Conservation (phyloP, 1,140 invertebrate species). For the Aphis gossypii region DNA sequence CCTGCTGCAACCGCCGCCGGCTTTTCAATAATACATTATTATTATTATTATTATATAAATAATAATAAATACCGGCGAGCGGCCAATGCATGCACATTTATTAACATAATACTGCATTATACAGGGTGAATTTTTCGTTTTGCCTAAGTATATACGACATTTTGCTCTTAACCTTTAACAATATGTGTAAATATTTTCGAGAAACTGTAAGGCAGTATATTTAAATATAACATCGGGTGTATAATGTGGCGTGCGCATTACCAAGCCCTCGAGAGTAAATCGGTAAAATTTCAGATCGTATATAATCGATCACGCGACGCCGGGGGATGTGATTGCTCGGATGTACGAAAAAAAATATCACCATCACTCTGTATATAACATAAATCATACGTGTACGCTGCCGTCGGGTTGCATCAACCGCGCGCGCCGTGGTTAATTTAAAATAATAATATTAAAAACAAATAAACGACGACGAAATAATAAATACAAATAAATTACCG, state of each 20-base stretch:
- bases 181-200: neutral
- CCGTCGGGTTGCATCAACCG: neutral
- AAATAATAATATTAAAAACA: constrained; percentile 45
- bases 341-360: neutral
- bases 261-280: neutral
- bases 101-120: neutral
- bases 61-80: neutral
- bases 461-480: constrained; percentile 40
- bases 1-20: neutral
- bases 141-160: neutral
- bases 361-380: neutral
- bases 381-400: neutral
- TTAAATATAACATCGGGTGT: too few relatives aligned
- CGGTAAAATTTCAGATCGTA: neutral
- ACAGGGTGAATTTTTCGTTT: neutral
- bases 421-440: constrained; percentile 10
- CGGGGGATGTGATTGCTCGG: neutral
- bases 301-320: neutral
- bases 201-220: neutral
- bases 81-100: neutral
- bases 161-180: neutral
- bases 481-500: constrained; percentile 30
- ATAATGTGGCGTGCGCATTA: neutral
- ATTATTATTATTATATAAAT: constrained; percentile 18
- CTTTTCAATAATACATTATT: constrained; percentile 18